Evolutionary conservation across 2,888 invertebrate species (phyloP).

Genomic region (Thymelicus lineola): DNA sequence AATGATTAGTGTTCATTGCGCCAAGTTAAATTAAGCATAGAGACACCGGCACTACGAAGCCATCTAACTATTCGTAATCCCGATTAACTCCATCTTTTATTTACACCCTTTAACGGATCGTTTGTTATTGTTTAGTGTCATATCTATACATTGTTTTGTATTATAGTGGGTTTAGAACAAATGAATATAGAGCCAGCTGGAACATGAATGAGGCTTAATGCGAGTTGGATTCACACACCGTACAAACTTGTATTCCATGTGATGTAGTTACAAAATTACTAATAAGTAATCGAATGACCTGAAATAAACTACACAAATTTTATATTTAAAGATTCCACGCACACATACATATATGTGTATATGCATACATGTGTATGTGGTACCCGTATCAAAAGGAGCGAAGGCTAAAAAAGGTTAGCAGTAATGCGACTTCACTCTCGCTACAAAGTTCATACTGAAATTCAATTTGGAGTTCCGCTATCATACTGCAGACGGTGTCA

Average conservation of each 20-base stretch:
- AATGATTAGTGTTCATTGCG: slow-evolving; percentile 26
- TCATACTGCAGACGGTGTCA: slow-evolving; percentile 1
- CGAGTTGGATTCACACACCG: too few species aligned
- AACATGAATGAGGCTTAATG: too few species aligned
- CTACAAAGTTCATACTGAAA: slow-evolving; percentile 7
- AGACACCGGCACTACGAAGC: slow-evolving; percentile 17
- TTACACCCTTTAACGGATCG: slow-evolving; percentile 12
- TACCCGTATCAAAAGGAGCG: neutral
- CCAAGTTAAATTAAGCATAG: slow-evolving; percentile 25
- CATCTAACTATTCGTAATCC: slow-evolving; percentile 15
- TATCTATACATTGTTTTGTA: neutral
- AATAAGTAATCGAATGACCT: too few species aligned
- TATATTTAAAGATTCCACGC: too few species aligned
- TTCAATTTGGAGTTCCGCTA: slow-evolving; percentile 7
- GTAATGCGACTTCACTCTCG: slow-evolving; percentile 8
- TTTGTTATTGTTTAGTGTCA: slow-evolving; percentile 8
- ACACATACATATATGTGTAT: too few species aligned
- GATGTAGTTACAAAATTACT: too few species aligned
- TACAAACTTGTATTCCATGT: too few species aligned
- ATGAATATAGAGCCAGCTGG: too few species aligned
- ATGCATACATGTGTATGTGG: too few species aligned
- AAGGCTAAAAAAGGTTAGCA: slow-evolving; percentile 3
- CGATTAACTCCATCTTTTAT: slow-evolving; percentile 23
- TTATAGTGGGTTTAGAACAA: too few species aligned
- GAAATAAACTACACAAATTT: too few species aligned